Evolutionary conservation across 1,140 invertebrate species (phyloP).

Genomic region (Neotoxoptera formosana): DNA sequence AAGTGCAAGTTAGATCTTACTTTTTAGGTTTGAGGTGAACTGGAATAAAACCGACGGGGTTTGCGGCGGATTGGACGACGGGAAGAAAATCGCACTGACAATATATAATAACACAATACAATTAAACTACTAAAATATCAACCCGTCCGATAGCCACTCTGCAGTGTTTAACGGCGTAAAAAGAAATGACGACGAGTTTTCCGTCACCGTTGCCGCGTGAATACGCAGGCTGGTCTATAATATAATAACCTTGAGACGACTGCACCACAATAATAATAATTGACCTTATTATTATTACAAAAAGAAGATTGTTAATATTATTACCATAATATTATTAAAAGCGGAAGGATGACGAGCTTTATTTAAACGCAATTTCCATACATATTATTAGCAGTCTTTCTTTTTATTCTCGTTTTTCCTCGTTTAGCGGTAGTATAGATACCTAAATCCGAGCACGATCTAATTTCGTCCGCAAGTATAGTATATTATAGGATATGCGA

Average conservation of each 20-base stretch:
- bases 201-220: conserved; percentile 14
- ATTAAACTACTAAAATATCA: not conserved
- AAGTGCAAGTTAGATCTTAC: not conserved
- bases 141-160: not conserved
- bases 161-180: not conserved
- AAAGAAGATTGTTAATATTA: conserved; percentile 40
- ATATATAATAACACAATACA: no score
- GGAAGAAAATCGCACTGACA: not conserved
- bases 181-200: conserved; percentile 38
- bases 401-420: not conserved
- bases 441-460: not conserved
- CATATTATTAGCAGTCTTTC: not conserved
- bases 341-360: conserved; percentile 45
- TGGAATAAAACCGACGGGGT: not conserved
- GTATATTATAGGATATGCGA: not conserved
- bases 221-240: not conserved
- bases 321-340: not conserved
- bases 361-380: conserved; percentile 20
- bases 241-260: conserved; percentile 34
- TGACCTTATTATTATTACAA: conserved; percentile 49
- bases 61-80: not conserved
- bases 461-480: not conserved
- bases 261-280: not conserved
- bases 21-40: not conserved
- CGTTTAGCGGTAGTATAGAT: not conserved